phyloP scores from a whole-genome alignment of 1,140 invertebrate genomes.

The Hycleus cichorii region DNA sequence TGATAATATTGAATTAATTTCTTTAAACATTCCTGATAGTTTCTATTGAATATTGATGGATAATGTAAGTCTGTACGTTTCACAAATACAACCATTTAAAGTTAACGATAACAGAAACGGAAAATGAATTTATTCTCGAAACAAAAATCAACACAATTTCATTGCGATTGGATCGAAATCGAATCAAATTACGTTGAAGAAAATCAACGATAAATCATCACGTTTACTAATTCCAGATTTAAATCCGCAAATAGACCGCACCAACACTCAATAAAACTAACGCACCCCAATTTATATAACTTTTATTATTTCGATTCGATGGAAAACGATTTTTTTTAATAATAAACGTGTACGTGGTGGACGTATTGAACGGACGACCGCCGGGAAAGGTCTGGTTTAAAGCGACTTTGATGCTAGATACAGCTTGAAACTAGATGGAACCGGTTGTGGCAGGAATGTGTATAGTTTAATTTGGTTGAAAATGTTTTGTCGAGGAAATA shows the following conservation, averaged over 20 bases:
- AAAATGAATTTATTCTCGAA: neutral
- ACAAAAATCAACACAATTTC: constrained; percentile 7
- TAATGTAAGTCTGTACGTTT: neutral
- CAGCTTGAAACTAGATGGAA: constrained; percentile 33
- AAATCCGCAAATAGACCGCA: no score
- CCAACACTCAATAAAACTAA: no score
- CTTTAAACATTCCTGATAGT: constrained; percentile 30
- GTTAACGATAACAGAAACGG: constrained; percentile 1
- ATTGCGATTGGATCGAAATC: constrained; percentile 16
- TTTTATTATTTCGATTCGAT: no score
- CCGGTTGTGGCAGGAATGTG: constrained; percentile 38
- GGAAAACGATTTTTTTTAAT: no score
- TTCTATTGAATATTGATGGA: constrained; percentile 1
- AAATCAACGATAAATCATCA: constrained; percentile 24
- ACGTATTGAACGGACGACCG: neutral
- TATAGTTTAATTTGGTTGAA: constrained; percentile 36
- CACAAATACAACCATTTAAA: constrained; percentile 17
- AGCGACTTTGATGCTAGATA: constrained; percentile 26
- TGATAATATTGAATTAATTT: neutral
- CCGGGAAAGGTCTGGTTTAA: constrained; percentile 27
- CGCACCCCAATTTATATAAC: no score
- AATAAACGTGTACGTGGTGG: no score
- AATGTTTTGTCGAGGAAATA: constrained; percentile 22
- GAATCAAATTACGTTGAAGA: neutral
- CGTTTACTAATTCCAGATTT: neutral